Percentiles rank a stretch among this genome's conserved stretches.
Conservation (phyloP, 2,113 vertebrate species). For the Eptatretus burgeri region DNA sequence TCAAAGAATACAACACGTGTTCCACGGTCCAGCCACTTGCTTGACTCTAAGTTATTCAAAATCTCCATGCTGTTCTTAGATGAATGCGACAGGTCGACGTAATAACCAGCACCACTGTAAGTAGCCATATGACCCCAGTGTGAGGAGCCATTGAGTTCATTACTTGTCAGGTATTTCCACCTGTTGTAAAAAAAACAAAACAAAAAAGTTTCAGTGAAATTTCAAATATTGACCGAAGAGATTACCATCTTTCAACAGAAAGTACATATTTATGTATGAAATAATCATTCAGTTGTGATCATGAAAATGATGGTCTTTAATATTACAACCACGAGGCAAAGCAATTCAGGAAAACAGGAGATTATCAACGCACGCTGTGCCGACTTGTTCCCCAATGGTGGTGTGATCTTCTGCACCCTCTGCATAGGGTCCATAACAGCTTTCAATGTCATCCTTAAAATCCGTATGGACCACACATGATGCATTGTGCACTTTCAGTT, state of each 20-base stretch:
- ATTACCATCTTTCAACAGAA: too few relatives aligned
- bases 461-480: slow-evolving; percentile 14
- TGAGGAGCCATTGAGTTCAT: slow-evolving; percentile 8
- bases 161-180: neutral
- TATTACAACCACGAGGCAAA: too few relatives aligned
- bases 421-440: slow-evolving; percentile 15
- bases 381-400: slow-evolving; percentile 15
- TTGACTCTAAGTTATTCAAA: neutral
- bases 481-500: slow-evolving; percentile 19
- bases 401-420: slow-evolving; percentile 13
- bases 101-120: slow-evolving; percentile 15
- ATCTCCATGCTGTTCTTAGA: too few relatives aligned
- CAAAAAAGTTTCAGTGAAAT: too few relatives aligned
- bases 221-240: too few relatives aligned
- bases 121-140: slow-evolving; percentile 17
- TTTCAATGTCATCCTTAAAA: slow-evolving; percentile 13
- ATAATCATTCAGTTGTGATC: too few relatives aligned
- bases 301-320: too few relatives aligned
- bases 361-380: slow-evolving; percentile 15
- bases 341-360: too few relatives aligned
- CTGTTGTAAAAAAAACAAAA: neutral
- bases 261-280: too few relatives aligned
- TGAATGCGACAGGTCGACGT: slow-evolving; percentile 15
- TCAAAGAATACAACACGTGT: slow-evolving; percentile 20
- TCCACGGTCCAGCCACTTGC: slow-evolving; percentile 18